Conservation (phyloP, 2,888 invertebrate genomes). For the Orthosia cruda region DNA sequence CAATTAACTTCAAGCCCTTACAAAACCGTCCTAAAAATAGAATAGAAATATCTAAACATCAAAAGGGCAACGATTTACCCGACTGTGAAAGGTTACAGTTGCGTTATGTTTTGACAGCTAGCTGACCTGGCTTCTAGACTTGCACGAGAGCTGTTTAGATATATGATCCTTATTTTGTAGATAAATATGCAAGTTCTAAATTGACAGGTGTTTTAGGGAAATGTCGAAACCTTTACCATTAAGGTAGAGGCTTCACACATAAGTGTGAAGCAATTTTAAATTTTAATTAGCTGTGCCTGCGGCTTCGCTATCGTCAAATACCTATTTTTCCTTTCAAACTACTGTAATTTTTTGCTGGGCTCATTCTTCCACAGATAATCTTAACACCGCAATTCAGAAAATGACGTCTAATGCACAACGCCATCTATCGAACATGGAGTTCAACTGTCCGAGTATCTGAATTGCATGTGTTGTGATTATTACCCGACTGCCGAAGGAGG, state of each 20-base stretch:
- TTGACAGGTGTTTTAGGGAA: constrained; percentile 29
- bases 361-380: no score
- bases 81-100: constrained; percentile 34
- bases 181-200: constrained; percentile 7
- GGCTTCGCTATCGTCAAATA: no score
- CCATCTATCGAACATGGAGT: no score
- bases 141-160: not conserved
- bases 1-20: constrained; percentile 9
- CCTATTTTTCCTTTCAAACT: no score
- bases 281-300: not conserved
- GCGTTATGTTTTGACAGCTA: constrained; percentile 33
- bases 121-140: constrained; percentile 27
- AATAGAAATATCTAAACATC: constrained; percentile 18
- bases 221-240: not conserved
- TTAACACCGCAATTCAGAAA: no score
- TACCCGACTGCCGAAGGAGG: no score
- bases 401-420: no score
- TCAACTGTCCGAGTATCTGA: no score
- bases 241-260: no score
- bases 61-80: constrained; percentile 29
- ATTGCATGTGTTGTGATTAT: no score
- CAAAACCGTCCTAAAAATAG: constrained; percentile 17
- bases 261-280: not conserved
- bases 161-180: not conserved
- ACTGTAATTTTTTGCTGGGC: no score